Percentiles rank a stretch among this genome's conserved stretches.
These are phyloP conservation scores for Antigone vipio DNA, from an alignment of 2,113 vertebrate genomes.

Conservation along the genomic window DNA sequence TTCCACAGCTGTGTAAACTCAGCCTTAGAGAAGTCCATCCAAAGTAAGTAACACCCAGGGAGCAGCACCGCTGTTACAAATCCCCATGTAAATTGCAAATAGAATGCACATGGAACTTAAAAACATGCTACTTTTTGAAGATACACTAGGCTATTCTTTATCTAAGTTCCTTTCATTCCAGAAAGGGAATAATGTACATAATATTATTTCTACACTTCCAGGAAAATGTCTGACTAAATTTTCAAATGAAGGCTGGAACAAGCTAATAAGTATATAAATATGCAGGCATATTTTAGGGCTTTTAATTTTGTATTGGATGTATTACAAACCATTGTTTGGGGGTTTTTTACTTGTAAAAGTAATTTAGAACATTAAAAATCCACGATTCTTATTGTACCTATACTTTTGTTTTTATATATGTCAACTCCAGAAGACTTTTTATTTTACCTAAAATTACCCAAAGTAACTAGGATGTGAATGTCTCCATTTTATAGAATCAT, in stretches of 20 bases:
- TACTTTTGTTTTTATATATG: background rate
- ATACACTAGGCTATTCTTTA: conserved; percentile 48
- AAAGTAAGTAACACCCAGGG: conserved; percentile 42
- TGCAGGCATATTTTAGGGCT: background rate
- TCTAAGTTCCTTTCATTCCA: conserved; percentile 31
- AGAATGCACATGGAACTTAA: conserved; percentile 25
- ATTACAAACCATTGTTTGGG: background rate
- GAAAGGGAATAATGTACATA: background rate
- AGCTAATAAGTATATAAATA: background rate
- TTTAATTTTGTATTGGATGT: conserved; percentile 16
- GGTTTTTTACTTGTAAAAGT: background rate
- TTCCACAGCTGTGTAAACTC: conserved; percentile 76
- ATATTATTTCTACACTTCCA: background rate
- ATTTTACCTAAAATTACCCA: background rate
- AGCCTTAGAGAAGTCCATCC: conserved; percentile 45
- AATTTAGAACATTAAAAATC: background rate
- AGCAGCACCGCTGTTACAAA: conserved; percentile 33
- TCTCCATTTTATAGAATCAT: background rate
- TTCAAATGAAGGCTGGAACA: background rate
- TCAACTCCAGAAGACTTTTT: background rate
- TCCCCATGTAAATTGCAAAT: conserved; percentile 71
- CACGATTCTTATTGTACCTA: background rate
- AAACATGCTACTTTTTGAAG: conserved; percentile 43
- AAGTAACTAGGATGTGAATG: background rate
- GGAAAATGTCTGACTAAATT: background rate